Evolutionary conservation across 2,888 invertebrate genomes (phyloP).

Genomic region (Zeuzera pyrina): DNA sequence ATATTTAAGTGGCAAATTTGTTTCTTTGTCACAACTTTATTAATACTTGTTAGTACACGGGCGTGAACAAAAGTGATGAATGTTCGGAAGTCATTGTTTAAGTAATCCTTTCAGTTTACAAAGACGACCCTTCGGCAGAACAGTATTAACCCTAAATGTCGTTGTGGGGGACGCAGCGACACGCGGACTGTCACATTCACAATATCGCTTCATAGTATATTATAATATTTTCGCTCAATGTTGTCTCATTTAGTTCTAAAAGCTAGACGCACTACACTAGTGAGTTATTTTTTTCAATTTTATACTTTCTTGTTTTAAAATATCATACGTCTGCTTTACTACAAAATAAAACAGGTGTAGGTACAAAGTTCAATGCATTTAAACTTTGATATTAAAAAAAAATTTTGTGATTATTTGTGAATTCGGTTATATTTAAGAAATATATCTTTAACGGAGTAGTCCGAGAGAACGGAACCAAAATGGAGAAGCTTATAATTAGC

Average conservation of each 20-base stretch:
- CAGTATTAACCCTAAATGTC: constrained; percentile 52
- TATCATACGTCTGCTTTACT: no score
- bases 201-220: constrained; percentile 65
- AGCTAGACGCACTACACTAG: constrained; percentile 23
- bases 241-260: constrained; percentile 43
- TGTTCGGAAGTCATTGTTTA: constrained; percentile 54
- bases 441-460: no score
- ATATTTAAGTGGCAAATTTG: constrained; percentile 15
- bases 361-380: no score
- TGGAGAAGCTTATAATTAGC: no score
- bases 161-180: constrained; percentile 42
- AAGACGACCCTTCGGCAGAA: constrained; percentile 52
- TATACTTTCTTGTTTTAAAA: no score
- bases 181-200: constrained; percentile 68
- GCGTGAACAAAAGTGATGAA: constrained; percentile 56
- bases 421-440: no score
- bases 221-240: constrained; percentile 65
- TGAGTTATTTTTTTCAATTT: no score
- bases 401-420: no score
- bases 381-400: no score
- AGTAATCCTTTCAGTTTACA: constrained; percentile 60
- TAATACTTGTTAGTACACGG: constrained; percentile 43
- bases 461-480: no score
- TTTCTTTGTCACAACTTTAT: constrained; percentile 36
- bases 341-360: no score